Base-by-base conservation (phyloP, 2,888 invertebrate species). In the Agelastica alni region DNA sequence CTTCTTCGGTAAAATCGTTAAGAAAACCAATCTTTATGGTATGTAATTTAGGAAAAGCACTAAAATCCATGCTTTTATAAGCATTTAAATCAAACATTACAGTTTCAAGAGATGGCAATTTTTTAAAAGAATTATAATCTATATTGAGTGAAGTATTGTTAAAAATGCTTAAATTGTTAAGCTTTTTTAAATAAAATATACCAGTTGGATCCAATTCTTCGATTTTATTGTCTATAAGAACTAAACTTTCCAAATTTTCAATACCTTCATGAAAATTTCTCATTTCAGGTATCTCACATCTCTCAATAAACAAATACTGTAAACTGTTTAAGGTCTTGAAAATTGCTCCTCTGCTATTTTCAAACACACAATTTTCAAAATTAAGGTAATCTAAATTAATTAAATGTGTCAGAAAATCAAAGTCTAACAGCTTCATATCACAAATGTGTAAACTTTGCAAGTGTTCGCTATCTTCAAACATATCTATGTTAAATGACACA, bases 201-300 rank as follows among this genome's bases (percentile, higher is more conserved):
- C 46, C n/a, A 1, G 18, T 37, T 18, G 16, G 37, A 36, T 56
- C 32, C 7, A 56, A 28, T 3, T 56, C 32, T 16, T 18, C 43
- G 4, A 56, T 51, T 45, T 51, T 46, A 22, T 43, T 56, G 10
- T 51, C 31, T 13, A 22, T 37, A 36, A 56, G 44, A 32, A n/a
- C 6, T 10, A 56, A 28, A 9, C 18, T 16, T 37, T 36, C 41
- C 16, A 51, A 18, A 6, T 51, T 41, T 10, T 22, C 2, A 5
- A 41, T 10, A 36, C 20, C 34, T 16, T 37, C 12, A 14, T 42
- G 22, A 37, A 51, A 42, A 47, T 56, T 51, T 7, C 13, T 18
- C 3, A 56, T 12, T 12, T 10, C 17, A n/a, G 14, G 18, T 1
- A 56, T 43, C 17, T 42, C 7, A 13, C 30, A 51, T 9, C 44